Conservation (phyloP, 2,797 vertebrate species). For the Sebastiscus albofasciatus region DNA sequence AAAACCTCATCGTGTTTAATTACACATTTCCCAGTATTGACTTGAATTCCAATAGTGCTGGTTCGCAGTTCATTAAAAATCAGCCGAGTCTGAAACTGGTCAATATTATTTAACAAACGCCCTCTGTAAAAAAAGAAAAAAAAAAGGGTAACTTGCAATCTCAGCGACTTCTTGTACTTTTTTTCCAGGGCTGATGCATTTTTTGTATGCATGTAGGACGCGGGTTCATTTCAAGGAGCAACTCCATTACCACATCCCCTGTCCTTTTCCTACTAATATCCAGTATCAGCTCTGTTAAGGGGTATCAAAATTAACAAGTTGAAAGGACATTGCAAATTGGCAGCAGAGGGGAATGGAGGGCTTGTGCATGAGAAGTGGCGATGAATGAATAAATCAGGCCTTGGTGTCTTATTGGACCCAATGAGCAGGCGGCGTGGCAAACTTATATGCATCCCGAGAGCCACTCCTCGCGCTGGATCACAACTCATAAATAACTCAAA, state of each 20-base stretch:
- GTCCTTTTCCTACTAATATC: not conserved
- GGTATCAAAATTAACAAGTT: constrained; percentile 24
- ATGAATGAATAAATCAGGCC: constrained; percentile 43
- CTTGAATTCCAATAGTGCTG: constrained; percentile 70
- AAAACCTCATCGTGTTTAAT: constrained; percentile 82
- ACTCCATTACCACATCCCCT: constrained; percentile 3
- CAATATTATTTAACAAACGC: constrained; percentile 76
- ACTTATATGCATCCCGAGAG: constrained; percentile 32
- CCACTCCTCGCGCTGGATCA: constrained; percentile 19
- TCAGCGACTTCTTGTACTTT: constrained; percentile 60
- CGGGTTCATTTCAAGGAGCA: constrained; percentile 36
- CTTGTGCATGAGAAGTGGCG: not conserved
- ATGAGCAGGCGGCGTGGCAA: constrained; percentile 18
- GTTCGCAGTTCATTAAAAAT: constrained; percentile 80
- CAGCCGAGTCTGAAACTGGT: constrained; percentile 70
- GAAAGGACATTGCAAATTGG: constrained; percentile 34
- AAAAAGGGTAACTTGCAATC: constrained; percentile 38
- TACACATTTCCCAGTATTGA: constrained; percentile 79
- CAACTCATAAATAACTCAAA: constrained; percentile 29
- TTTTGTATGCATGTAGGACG: constrained; percentile 24
- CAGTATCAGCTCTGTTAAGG: constrained; percentile 23
- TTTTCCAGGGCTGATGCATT: constrained; percentile 15
- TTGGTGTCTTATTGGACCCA: constrained; percentile 18
- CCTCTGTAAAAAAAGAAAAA: constrained; percentile 40
- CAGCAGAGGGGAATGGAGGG: constrained; percentile 10